A percentile compares a stretch with the other conserved stretches of the same genome.
Conservation (phyloP, 2,888 invertebrate species). For the Sarcophaga carnaria region DNA sequence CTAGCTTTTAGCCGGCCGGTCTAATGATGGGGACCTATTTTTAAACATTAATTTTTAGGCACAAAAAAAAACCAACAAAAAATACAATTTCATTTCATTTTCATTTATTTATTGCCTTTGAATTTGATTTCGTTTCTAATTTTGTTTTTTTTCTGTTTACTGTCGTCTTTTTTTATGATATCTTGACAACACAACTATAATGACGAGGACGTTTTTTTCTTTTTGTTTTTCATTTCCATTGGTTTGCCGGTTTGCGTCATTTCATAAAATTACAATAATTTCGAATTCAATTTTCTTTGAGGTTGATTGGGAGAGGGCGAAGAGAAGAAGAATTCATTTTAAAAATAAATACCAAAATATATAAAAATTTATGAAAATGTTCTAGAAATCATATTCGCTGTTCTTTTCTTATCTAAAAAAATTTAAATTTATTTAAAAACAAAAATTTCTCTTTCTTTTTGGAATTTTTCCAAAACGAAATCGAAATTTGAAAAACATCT, state of each 20-base stretch:
- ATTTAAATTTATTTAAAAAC: too few species aligned
- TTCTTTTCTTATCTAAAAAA: too few species aligned
- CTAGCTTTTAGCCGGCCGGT: conserved; percentile 29
- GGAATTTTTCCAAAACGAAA: neutral
- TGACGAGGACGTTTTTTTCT: neutral
- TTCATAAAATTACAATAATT: conserved; percentile 20
- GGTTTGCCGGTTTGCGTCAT: conserved; percentile 17
- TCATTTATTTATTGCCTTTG: conserved; percentile 5
- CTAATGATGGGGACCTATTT: conserved; percentile 5
- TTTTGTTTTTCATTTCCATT: neutral
- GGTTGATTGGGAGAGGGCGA: neutral
- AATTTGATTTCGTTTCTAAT: neutral
- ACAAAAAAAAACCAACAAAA: neutral
- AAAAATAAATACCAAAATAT: neutral
- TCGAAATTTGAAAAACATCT: neutral
- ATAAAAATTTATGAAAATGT: neutral
- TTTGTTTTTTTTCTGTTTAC: neutral
- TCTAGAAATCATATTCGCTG: neutral
- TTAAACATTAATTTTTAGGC: conserved; percentile 5
- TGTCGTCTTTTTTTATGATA: neutral
- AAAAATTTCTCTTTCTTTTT: neutral
- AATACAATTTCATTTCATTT: neutral
- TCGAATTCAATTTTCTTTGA: neutral
- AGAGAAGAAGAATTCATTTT: neutral
- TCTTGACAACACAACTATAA: neutral